These are phyloP conservation scores for Anthonomus grandis DNA, from an alignment of 1,140 invertebrate species.

Conservation along the genomic window DNA sequence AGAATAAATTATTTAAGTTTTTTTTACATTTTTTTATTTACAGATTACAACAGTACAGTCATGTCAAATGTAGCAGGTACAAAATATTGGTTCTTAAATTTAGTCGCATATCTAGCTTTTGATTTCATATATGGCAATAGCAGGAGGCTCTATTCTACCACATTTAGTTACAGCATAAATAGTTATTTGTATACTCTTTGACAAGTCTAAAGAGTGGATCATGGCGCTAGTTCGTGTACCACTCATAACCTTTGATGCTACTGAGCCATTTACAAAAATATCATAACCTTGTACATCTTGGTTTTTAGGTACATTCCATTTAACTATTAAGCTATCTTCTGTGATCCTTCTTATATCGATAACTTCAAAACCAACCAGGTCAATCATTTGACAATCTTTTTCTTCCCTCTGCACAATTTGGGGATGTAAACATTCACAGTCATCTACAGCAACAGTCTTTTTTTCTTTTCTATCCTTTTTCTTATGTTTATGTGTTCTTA, in stretches of 20 bases:
- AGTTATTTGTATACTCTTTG: slow-evolving; percentile 28
- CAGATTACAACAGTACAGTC: slow-evolving; percentile 4
- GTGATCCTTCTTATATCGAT: slow-evolving; percentile 31
- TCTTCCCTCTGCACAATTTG: slow-evolving; percentile 17
- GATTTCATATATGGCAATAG: slow-evolving; percentile 35
- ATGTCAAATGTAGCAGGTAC: slow-evolving; percentile 3
- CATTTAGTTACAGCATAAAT: slow-evolving; percentile 33
- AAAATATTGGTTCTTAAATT: background rate
- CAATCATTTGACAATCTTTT: slow-evolving; percentile 16
- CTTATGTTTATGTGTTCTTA: slow-evolving; percentile 20
- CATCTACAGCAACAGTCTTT: background rate
- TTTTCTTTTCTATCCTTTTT: slow-evolving; percentile 4
- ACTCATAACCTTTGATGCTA: slow-evolving; percentile 35
- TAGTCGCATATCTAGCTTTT: slow-evolving; percentile 1
- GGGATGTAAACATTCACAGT: slow-evolving; percentile 6
- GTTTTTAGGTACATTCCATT: slow-evolving; percentile 30
- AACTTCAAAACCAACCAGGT: slow-evolving; percentile 25
- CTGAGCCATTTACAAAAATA: slow-evolving; percentile 29
- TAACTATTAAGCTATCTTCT: slow-evolving; percentile 34
- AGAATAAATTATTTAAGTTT: too few species aligned
- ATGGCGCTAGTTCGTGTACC: slow-evolving; percentile 34
- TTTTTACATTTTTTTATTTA: background rate
- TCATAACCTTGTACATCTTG: slow-evolving; percentile 33
- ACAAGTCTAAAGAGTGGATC: slow-evolving; percentile 31
- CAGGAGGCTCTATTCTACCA: slow-evolving; percentile 34